These are phyloP conservation scores for Oncorhynchus mykiss DNA, from an alignment of 2,113 vertebrate genomes.

Conservation along the genomic window DNA sequence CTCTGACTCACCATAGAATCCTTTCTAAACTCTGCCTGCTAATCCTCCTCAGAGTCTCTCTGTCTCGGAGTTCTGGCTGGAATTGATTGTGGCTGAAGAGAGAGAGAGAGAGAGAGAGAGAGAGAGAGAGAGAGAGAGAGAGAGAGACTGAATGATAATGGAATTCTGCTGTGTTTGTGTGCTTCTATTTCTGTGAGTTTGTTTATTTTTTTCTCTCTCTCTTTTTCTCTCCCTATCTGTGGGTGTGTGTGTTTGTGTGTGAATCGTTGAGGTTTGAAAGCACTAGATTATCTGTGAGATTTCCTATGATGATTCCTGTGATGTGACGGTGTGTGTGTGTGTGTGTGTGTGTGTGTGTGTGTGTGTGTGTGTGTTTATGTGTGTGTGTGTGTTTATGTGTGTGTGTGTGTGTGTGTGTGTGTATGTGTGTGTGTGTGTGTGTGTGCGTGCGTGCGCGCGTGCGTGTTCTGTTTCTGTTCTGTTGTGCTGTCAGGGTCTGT, in stretches of 20 bases:
- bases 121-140: conserved; percentile 41
- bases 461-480: neutral
- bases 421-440: neutral
- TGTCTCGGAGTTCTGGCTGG: conserved; percentile 50
- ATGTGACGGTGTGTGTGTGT: neutral
- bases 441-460: neutral
- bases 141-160: conserved; percentile 53
- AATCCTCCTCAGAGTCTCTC: conserved; percentile 48
- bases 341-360: neutral
- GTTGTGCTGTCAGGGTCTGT: neutral
- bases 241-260: conserved; percentile 25
- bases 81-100: conserved; percentile 57
- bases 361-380: neutral
- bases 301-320: neutral
- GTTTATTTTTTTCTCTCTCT: neutral
- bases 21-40: conserved; percentile 57
- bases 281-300: conserved; percentile 21
- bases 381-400: neutral
- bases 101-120: no score
- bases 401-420: no score
- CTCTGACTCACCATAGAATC: conserved; percentile 57
- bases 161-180: conserved; percentile 31
- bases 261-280: conserved; percentile 26
- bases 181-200: neutral
- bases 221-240: neutral